Conservation (phyloP, 2,113 vertebrate genomes). For the Leuciscus idus region DNA sequence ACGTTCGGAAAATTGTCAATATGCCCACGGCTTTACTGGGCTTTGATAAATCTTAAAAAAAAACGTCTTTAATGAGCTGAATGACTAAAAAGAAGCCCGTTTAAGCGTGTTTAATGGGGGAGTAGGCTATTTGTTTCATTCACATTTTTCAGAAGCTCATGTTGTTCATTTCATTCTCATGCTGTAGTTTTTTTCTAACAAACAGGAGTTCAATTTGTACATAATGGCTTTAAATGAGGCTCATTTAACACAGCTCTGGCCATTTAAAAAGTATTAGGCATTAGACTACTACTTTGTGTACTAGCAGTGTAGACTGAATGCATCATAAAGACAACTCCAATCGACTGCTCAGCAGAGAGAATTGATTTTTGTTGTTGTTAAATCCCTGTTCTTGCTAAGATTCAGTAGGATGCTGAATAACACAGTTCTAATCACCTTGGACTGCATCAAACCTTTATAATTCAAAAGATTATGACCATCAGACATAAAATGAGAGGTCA, state of each 20-base stretch:
- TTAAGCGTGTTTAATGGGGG: not conserved
- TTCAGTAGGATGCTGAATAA: slow-evolving; percentile 13
- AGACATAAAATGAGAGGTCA: not conserved
- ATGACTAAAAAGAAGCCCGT: not conserved
- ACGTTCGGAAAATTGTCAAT: not conserved
- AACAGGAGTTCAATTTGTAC: slow-evolving; percentile 39
- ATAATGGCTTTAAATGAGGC: slow-evolving; percentile 38
- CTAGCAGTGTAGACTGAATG: slow-evolving; percentile 29
- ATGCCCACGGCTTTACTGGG: not conserved
- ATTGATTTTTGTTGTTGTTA: slow-evolving; percentile 32
- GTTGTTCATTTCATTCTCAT: not conserved
- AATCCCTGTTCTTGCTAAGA: slow-evolving; percentile 14
- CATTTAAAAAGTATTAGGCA: slow-evolving; percentile 30
- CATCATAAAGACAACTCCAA: slow-evolving; percentile 34
- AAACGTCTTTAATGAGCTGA: slow-evolving; percentile 2
- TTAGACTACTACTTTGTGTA: slow-evolving; percentile 20
- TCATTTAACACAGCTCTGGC: slow-evolving; percentile 14
- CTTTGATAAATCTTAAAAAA: not conserved
- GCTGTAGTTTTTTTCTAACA: slow-evolving; percentile 5
- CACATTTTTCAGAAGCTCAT: slow-evolving; percentile 17
- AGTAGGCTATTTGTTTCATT: slow-evolving; percentile 33
- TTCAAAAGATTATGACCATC: slow-evolving; percentile 9
- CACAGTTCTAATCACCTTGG: slow-evolving; percentile 14
- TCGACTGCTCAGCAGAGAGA: slow-evolving; percentile 24
- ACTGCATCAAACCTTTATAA: slow-evolving; percentile 1